Conservation (phyloP, 92 coral and sea anemone genomes). For the Parazoanthus atlanticus region DNA sequence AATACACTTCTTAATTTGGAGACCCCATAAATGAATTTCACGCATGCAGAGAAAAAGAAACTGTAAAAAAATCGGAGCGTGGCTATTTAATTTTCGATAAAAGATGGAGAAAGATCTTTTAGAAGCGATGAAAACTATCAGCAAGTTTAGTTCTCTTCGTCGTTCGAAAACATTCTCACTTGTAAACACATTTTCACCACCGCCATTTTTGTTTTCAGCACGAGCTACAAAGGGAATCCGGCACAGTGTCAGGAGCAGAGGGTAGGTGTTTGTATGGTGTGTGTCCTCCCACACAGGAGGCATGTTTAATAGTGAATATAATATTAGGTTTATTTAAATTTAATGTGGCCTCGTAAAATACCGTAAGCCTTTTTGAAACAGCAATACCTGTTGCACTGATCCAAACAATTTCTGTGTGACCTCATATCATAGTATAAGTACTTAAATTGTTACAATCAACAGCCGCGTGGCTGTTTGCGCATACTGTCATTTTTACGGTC, state of each 20-base stretch:
- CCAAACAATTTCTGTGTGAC: no score
- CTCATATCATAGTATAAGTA: no score
- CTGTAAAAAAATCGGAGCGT: neutral
- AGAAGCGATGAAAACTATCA: neutral
- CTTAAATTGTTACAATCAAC: no score
- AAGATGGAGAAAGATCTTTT: no score
- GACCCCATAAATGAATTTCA: neutral
- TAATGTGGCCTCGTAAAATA: no score
- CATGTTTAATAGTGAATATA: no score
- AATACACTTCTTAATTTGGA: neutral
- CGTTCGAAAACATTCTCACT: neutral
- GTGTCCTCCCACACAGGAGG: neutral
- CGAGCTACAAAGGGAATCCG: neutral
- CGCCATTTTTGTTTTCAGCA: neutral
- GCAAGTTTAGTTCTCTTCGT: no score
- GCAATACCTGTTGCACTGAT: no score
- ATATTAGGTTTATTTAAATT: no score
- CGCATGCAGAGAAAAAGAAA: neutral
- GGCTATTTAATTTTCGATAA: neutral
- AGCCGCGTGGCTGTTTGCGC: no score
- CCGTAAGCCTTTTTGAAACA: no score
- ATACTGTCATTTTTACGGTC: no score
- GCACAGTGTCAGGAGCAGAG: neutral
- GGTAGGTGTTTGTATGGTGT: neutral
- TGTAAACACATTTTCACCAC: neutral